phyloP scores from a whole-genome alignment of 2,797 vertebrate species.

The Myotis daubentonii region DNA sequence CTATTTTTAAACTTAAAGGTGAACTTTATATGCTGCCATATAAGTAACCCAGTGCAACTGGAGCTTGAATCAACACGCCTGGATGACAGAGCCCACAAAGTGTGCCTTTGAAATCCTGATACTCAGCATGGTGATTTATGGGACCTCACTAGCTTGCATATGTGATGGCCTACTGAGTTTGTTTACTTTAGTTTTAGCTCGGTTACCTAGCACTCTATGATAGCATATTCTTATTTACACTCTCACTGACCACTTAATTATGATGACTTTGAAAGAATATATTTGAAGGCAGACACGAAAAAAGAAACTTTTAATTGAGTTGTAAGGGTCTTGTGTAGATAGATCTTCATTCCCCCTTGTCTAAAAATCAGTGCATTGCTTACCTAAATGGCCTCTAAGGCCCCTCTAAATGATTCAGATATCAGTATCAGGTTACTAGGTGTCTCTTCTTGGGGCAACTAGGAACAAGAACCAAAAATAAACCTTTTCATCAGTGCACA shows the following conservation, averaged over 20 bases:
- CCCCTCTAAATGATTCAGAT: not conserved
- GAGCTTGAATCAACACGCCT: conserved; percentile 74
- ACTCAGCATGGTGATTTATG: conserved; percentile 78
- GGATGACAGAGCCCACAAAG: conserved; percentile 64
- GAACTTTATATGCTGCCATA: conserved; percentile 71
- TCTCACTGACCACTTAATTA: not conserved
- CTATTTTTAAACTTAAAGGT: conserved; percentile 77
- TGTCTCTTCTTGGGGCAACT: not conserved
- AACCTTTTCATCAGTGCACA: not conserved
- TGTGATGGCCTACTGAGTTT: conserved; percentile 58
- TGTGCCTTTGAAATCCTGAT: conserved; percentile 80
- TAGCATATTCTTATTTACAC: conserved; percentile 69
- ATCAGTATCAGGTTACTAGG: not conserved
- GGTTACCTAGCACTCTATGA: conserved; percentile 71
- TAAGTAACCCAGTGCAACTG: conserved; percentile 73
- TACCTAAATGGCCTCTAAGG: not conserved
- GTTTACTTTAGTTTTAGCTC: conserved; percentile 72
- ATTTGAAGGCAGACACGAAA: not conserved
- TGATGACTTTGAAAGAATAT: conserved; percentile 52
- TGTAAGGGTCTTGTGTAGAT: not conserved
- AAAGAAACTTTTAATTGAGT: not conserved
- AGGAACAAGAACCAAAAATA: conserved; percentile 14
- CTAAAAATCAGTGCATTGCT: not conserved
- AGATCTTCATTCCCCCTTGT: not conserved
- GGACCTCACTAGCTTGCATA: conserved; percentile 63